Conservation (phyloP, 2,113 vertebrate genomes). For the Tragelaphus strepsiceros region DNA sequence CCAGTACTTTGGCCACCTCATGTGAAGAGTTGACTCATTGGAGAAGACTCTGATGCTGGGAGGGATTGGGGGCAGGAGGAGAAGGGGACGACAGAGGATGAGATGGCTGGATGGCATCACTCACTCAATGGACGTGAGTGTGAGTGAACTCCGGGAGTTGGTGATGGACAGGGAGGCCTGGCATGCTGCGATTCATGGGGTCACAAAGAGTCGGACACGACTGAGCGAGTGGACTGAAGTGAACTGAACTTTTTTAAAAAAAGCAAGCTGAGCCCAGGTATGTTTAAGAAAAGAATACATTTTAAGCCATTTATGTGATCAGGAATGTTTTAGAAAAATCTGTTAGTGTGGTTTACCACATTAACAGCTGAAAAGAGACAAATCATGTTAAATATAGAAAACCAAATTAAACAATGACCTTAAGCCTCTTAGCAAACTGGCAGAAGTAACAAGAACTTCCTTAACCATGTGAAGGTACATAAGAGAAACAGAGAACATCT, state of each 20-base stretch:
- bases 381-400: background rate
- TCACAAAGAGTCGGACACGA: no score
- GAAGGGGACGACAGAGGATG: no score
- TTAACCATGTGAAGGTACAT: background rate
- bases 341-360: background rate
- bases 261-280: background rate
- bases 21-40: no score
- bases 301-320: background rate
- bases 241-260: background rate
- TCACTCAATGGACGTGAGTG: no score
- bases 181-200: no score
- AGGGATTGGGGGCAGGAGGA: no score
- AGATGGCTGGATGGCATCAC: no score
- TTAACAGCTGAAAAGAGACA: background rate
- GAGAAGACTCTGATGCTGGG: no score
- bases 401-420: background rate
- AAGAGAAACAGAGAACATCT: background rate
- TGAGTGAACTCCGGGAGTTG: no score
- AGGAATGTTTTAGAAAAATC: background rate
- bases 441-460: background rate
- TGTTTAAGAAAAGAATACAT: background rate
- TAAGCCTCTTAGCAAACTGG: background rate
- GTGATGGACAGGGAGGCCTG: no score
- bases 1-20: no score
- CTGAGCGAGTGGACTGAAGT: no score